These are phyloP conservation scores for Nerophis lumbriciformis DNA, from an alignment of 2,113 vertebrate species.

Conservation along the genomic window DNA sequence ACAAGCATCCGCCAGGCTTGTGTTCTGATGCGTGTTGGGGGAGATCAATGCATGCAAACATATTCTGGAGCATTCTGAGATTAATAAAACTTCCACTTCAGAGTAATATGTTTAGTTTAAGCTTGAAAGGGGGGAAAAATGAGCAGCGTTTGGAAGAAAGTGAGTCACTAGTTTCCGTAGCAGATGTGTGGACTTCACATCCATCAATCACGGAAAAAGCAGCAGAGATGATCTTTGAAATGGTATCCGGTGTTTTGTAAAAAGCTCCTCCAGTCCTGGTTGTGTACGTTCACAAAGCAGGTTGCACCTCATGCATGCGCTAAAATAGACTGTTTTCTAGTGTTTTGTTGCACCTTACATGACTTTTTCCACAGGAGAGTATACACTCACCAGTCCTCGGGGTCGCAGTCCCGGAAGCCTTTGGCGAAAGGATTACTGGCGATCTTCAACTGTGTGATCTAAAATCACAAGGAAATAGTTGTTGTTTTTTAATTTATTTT, in stretches of 20 bases:
- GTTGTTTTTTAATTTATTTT: no score
- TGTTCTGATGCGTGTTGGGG: no score
- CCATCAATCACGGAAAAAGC: slow-evolving; percentile 40
- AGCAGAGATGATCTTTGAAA: slow-evolving; percentile 30
- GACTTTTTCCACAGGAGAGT: background rate
- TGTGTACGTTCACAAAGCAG: slow-evolving; percentile 6
- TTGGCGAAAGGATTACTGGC: slow-evolving; percentile 98
- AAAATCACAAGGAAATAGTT: slow-evolving; percentile 30
- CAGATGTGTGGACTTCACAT: slow-evolving; percentile 33
- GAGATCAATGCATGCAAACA: no score
- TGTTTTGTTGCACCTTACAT: background rate
- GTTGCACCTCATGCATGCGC: slow-evolving; percentile 14
- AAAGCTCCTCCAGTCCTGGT: slow-evolving; percentile 2
- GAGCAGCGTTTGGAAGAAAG: slow-evolving; percentile 4
- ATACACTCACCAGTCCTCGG: slow-evolving; percentile 90
- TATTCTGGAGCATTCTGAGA: slow-evolving; percentile 5
- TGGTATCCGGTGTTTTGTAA: slow-evolving; percentile 36
- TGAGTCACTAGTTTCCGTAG: slow-evolving; percentile 7
- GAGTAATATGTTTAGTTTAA: slow-evolving; percentile 4
- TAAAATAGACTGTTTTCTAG: slow-evolving; percentile 22
- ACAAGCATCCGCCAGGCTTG: background rate
- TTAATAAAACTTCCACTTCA: slow-evolving; percentile 1
- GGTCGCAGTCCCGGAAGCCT: slow-evolving; percentile 96
- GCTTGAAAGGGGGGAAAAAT: slow-evolving; percentile 9
- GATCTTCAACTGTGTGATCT: slow-evolving; percentile 98